Evolutionary conservation across 2,888 invertebrate genomes (phyloP).

Genomic region (Scotopteryx bipunctaria): DNA sequence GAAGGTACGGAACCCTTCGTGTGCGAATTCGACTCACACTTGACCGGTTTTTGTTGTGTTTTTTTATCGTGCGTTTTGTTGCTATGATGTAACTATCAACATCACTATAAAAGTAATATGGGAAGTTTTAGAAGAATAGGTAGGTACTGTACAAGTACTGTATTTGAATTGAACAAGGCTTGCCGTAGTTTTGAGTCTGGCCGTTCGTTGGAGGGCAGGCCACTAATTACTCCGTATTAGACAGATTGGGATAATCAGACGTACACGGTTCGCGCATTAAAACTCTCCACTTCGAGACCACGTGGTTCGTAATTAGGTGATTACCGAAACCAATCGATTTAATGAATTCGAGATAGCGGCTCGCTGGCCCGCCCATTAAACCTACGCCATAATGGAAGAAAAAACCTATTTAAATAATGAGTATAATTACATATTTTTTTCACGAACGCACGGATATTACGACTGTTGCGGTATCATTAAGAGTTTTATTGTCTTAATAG

Average conservation of each 20-base stretch:
- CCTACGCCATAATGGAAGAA: conserved; percentile 74
- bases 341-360: conserved; percentile 80
- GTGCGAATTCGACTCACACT: too few relatives aligned
- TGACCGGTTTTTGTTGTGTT: too few relatives aligned
- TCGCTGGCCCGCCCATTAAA: conserved; percentile 74
- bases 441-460: conserved; percentile 79
- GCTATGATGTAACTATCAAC: too few relatives aligned
- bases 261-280: conserved; percentile 81
- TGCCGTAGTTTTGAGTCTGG: too few relatives aligned
- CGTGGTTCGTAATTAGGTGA: conserved; percentile 80
- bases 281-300: conserved; percentile 73
- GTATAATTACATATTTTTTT: conserved; percentile 82
- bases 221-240: conserved; percentile 71
- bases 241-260: conserved; percentile 73
- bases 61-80: too few relatives aligned
- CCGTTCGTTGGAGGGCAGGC: conserved; percentile 42
- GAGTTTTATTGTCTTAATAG: conserved; percentile 83
- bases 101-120: too few relatives aligned
- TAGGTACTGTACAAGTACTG: too few relatives aligned
- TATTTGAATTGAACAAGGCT: too few relatives aligned
- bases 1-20: too few relatives aligned
- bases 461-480: conserved; percentile 82
- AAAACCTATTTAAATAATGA: conserved; percentile 83
- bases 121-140: too few relatives aligned
- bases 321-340: conserved; percentile 83